A percentile compares a stretch with the other conserved stretches of the same genome.
These are phyloP conservation scores for Phalloptychus januarius DNA, from an alignment of 2,797 vertebrate species.

Conservation along the genomic window DNA sequence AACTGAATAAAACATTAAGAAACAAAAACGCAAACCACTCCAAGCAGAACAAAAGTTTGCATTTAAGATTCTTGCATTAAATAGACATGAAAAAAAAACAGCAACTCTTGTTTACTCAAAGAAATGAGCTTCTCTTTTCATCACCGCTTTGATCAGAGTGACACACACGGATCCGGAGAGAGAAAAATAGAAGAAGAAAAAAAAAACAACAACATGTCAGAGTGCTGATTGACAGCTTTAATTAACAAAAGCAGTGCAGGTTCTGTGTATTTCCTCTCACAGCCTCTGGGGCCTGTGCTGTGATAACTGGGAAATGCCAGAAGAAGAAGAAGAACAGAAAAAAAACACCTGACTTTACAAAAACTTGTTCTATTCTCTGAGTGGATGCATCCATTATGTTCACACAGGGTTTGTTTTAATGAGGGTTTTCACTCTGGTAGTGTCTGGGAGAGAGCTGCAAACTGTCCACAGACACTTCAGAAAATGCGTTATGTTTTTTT, in stretches of 20 bases:
- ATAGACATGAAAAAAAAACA: constrained; percentile 66
- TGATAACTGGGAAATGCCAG: constrained; percentile 62
- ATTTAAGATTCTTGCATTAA: constrained; percentile 63
- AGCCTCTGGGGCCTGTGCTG: constrained; percentile 64
- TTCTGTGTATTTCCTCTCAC: constrained; percentile 65
- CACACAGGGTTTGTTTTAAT: constrained; percentile 49
- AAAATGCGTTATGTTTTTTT: constrained; percentile 33
- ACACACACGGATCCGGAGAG: constrained; percentile 73
- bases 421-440: constrained; percentile 46
- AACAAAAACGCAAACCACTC: constrained; percentile 31
- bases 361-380: constrained; percentile 63
- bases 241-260: constrained; percentile 75
- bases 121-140: constrained; percentile 64
- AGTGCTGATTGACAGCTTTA: constrained; percentile 78
- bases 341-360: constrained; percentile 67
- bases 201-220: constrained; percentile 41
- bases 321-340: constrained; percentile 51
- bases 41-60: constrained; percentile 66
- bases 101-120: constrained; percentile 69
- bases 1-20: constrained; percentile 71
- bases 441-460: constrained; percentile 14
- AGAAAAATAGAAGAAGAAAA: constrained; percentile 44
- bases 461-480: constrained; percentile 34
- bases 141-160: constrained; percentile 76
- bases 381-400: constrained; percentile 49